A percentile compares a stretch with the other conserved stretches of the same genome.
These are phyloP conservation scores for Drosophila orosa DNA, from an alignment of 1,140 invertebrate genomes.

Conservation along the genomic window DNA sequence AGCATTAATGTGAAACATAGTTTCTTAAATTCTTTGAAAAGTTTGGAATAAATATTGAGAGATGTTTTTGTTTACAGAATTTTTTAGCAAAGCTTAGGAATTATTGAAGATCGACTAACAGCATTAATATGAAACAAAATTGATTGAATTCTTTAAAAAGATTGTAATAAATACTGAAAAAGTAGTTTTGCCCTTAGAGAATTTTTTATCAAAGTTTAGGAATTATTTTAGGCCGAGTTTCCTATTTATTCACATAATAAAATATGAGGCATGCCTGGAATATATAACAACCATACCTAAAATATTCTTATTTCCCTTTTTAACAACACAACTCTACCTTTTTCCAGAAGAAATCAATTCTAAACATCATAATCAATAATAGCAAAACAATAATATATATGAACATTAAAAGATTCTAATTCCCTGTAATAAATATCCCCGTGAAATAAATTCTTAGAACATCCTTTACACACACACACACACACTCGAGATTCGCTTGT, in stretches of 20 bases:
- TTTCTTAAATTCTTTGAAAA: background rate
- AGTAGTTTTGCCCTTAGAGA: background rate
- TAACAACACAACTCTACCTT: background rate
- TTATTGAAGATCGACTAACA: too few species aligned
- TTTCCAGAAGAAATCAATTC: background rate
- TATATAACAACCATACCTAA: too few species aligned
- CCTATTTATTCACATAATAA: too few species aligned
- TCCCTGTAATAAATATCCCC: background rate
- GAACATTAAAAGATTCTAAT: background rate
- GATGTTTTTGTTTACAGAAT: background rate
- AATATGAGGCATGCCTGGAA: too few species aligned
- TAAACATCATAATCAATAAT: background rate
- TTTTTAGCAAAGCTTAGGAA: background rate
- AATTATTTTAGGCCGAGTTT: background rate
- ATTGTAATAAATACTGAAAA: background rate
- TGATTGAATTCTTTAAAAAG: background rate
- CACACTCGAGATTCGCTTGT: conserved; percentile 5
- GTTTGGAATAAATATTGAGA: background rate
- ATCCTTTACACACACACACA: background rate
- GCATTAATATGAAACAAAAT: too few species aligned
- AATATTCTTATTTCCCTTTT: background rate
- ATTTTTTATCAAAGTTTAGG: background rate
- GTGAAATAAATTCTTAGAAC: conserved; percentile 7
- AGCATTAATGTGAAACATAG: too few species aligned
- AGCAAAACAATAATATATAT: background rate